Percentiles rank a stretch among this genome's conserved stretches.
These are phyloP conservation scores for Alcedo atthis DNA, from an alignment of 2,797 vertebrate species.

Conservation along the genomic window DNA sequence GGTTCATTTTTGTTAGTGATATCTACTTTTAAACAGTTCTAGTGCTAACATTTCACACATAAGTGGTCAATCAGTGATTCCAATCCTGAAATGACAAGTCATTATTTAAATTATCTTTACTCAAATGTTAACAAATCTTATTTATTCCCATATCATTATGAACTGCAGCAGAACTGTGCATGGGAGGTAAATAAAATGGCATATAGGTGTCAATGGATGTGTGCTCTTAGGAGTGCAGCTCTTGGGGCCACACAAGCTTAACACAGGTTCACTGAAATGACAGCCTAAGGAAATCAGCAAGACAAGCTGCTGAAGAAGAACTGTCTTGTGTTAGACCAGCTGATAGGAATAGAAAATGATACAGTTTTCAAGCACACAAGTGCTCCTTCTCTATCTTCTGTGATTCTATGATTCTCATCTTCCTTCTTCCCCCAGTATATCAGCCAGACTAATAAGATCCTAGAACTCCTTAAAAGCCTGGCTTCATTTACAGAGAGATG, in stretches of 20 bases:
- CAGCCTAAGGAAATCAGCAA: neutral
- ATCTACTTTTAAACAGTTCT: neutral
- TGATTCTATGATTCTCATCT: too few species aligned
- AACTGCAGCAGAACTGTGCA: neutral
- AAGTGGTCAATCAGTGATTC: neutral
- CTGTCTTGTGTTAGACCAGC: neutral
- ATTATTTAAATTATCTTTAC: neutral
- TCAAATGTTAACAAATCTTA: neutral
- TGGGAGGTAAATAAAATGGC: neutral
- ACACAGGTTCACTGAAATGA: neutral
- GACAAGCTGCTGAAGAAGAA: neutral
- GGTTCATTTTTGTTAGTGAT: neutral
- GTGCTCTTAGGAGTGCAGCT: neutral
- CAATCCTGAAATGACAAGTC: neutral
- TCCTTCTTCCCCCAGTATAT: neutral
- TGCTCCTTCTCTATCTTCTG: neutral
- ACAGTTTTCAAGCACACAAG: neutral
- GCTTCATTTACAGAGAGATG: neutral
- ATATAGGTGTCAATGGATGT: neutral
- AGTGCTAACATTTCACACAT: neutral
- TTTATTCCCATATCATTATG: neutral
- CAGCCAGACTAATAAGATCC: neutral
- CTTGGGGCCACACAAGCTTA: neutral
- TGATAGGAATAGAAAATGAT: neutral
- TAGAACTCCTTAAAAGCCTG: neutral